Percentiles rank a stretch among this genome's conserved stretches.
Evolutionary conservation across 2,797 vertebrate species (phyloP).

Genomic region (Sebastes nivosus): DNA sequence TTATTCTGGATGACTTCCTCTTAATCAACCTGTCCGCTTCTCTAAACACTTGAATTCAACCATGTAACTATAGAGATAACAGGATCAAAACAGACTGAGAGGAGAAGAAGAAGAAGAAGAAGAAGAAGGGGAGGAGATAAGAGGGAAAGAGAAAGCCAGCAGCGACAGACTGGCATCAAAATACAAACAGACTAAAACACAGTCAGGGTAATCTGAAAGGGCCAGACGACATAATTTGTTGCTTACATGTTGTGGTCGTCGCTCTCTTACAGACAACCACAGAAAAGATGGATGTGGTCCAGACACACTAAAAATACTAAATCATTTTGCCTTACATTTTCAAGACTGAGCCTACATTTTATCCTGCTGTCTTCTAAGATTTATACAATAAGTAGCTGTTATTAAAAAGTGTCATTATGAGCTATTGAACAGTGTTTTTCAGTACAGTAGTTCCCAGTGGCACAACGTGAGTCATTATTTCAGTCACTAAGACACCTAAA

Average conservation of each 20-base stretch:
- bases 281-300: slow-evolving; percentile 2
- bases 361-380: neutral
- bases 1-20: slow-evolving; percentile 40
- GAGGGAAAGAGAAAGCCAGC: neutral
- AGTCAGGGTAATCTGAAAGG: neutral
- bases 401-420: neutral
- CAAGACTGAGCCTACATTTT: neutral
- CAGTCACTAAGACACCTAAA: too few relatives aligned
- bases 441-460: neutral
- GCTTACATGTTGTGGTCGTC: neutral
- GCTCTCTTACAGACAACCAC: neutral
- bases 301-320: slow-evolving; percentile 20
- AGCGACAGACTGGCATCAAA: neutral
- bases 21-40: slow-evolving; percentile 9
- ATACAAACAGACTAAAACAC: slow-evolving; percentile 8
- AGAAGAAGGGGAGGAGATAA: neutral
- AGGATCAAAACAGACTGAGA: neutral
- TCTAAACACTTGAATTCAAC: slow-evolving; percentile 26
- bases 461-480: neutral
- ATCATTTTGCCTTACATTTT: neutral
- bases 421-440: neutral
- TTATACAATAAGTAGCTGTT: neutral
- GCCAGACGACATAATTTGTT: neutral
- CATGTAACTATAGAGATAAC: slow-evolving; percentile 6
- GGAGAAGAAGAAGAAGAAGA: neutral